A percentile compares a stretch with the other conserved stretches of the same genome.
These are phyloP conservation scores for Corythornis cristatus DNA, from an alignment of 2,113 vertebrate species.

Conservation along the genomic window DNA sequence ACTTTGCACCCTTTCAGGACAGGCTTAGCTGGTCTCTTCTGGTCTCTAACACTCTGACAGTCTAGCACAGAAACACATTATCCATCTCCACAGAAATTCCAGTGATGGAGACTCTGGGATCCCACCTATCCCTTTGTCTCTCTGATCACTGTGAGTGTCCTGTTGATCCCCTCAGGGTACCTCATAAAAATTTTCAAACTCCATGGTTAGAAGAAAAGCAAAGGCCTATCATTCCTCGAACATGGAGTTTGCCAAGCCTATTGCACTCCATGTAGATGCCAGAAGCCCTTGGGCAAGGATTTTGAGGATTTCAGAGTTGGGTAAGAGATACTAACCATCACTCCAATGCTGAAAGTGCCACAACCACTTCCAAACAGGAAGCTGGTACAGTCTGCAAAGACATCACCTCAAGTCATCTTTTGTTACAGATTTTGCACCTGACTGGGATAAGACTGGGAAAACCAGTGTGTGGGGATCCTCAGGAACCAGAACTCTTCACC, in stretches of 20 bases:
- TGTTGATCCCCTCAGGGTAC: neutral
- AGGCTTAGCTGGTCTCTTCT: too few relatives aligned
- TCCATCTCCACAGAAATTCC: neutral
- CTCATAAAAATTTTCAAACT: neutral
- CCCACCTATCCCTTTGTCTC: neutral
- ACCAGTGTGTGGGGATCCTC: neutral
- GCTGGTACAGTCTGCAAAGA: neutral
- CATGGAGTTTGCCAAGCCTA: neutral
- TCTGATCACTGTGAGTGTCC: neutral
- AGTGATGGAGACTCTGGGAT: neutral
- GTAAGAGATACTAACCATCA: neutral
- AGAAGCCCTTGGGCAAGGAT: neutral
- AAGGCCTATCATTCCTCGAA: neutral
- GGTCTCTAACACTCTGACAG: neutral
- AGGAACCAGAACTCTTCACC: neutral
- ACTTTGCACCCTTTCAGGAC: too few relatives aligned
- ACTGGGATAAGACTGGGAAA: neutral
- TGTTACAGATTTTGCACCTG: neutral
- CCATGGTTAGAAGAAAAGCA: neutral
- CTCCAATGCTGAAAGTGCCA: neutral
- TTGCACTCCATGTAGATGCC: neutral
- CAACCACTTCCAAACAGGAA: neutral
- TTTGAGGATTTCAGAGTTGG: neutral
- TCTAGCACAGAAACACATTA: neutral
- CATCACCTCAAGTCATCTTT: neutral